Base-by-base conservation (phyloP, 2,797 vertebrate species). In the Gymnocypris eckloni region DNA sequence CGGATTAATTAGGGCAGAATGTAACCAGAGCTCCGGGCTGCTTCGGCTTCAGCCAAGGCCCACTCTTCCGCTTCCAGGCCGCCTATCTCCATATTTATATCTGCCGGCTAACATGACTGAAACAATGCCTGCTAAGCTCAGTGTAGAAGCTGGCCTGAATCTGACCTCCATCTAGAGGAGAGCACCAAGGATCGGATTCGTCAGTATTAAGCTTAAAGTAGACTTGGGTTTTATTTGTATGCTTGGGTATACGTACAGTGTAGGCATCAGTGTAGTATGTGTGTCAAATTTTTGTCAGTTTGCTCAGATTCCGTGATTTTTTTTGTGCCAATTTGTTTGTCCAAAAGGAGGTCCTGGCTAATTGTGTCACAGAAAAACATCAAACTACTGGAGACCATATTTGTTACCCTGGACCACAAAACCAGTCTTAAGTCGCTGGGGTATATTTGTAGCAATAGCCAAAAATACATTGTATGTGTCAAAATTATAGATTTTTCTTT, bases 1-100 rank as follows among this genome's bases (percentile, higher is more conserved):
- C 92, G 79, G 88, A 93, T 94, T 95, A 94, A 95, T 94, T 93
- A 94, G 93, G 93, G 89, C 89, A 90, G 59, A 86, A 90, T 93
- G 94, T 93, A 95, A 92, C 89, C 84, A 87, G 90, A 94, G 93
- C 90, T 90, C 89, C 90, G 89, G 76, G 91, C 90, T 92, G 93
- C 90, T 79, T 80, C 86, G 92, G 90, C 81, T 87, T 88, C 89
- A 88, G 88, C 91, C 94, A 93, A 91, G 90, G 90, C 92, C 84
- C 87, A 93, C 90, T 92, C 91, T 93, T 95, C 92, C 89, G 84
- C 92, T 91, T 80, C 89, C 92, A 93, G 90, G 90, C 86, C 88
- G 79, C 85, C 92, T 91, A 92, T 93, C 91, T 93, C 90, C 92
- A 93, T 93, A 93, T 93, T 92, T 92, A 88, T 90, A 93, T 92